phyloP scores from a whole-genome alignment of 2,888 invertebrate species.

The Aspidiotus destructor region DNA sequence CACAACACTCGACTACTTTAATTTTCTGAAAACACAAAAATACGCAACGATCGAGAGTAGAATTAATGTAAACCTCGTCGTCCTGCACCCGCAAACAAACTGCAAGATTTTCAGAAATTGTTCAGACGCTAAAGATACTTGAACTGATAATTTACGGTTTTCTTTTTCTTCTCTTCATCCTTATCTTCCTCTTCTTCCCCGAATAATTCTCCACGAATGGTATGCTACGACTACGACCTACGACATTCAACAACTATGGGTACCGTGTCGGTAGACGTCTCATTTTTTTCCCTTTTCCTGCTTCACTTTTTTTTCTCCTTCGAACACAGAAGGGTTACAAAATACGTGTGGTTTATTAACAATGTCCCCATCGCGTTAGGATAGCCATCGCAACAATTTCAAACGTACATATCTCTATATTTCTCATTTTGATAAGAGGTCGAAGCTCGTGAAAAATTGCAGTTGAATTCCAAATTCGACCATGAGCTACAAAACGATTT shows the following conservation, averaged over 20 bases:
- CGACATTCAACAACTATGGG: conserved; percentile 21
- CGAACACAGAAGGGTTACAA: not conserved
- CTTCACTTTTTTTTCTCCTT: not conserved
- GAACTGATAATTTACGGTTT: conserved; percentile 21
- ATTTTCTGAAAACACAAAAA: no score
- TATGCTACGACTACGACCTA: conserved; percentile 12
- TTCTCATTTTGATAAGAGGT: no score
- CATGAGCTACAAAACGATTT: no score
- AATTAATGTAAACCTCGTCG: conserved; percentile 4
- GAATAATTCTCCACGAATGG: conserved; percentile 10
- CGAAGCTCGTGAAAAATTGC: no score
- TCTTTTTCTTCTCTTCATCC: not conserved
- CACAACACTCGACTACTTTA: no score
- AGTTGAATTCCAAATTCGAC: no score
- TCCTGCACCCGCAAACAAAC: conserved; percentile 20
- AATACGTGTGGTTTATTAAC: not conserved
- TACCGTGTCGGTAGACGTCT: not conserved
- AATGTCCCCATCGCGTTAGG: not conserved
- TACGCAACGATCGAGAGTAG: no score
- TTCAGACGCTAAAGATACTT: conserved; percentile 28
- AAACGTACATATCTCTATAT: no score
- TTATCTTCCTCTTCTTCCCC: conserved; percentile 5
- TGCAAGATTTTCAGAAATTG: conserved; percentile 23
- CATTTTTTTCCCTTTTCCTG: not conserved
- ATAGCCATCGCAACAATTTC: not conserved